Percentiles rank a stretch among this genome's conserved stretches.
phyloP scores from a whole-genome alignment of 2,113 vertebrate species.

The Sarotherodon lohbergeri region DNA sequence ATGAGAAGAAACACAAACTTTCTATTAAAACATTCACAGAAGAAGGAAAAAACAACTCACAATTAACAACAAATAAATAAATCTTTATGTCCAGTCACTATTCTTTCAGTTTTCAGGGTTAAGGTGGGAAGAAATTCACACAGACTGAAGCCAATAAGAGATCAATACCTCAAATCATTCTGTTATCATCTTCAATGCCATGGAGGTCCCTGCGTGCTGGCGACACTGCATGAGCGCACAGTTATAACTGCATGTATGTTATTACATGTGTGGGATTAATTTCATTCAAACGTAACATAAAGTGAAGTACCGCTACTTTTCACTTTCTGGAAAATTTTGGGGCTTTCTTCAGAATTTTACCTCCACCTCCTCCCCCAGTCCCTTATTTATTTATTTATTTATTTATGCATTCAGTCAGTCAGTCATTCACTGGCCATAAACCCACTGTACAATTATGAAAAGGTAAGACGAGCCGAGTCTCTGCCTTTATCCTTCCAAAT shows the following conservation, averaged over 20 bases:
- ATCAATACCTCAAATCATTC: background rate
- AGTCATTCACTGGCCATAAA: background rate
- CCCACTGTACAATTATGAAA: background rate
- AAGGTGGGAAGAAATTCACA: background rate
- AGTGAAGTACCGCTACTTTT: background rate
- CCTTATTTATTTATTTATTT: rapidly evolving
- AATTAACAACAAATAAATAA: background rate
- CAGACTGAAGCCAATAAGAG: background rate
- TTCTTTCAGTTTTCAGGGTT: background rate
- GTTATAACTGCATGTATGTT: background rate
- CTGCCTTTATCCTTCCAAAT: background rate
- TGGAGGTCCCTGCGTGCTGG: background rate
- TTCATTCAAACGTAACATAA: background rate
- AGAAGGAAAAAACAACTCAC: background rate
- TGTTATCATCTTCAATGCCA: background rate
- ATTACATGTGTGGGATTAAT: background rate
- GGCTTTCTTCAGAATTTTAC: background rate
- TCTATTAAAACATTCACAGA: background rate
- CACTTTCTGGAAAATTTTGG: background rate
- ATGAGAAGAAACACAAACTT: background rate
- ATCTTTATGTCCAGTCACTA: rapidly evolving
- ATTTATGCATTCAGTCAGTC: rapidly evolving
- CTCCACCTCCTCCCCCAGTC: background rate
- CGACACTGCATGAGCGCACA: background rate
- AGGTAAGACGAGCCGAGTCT: rapidly evolving